Percentiles rank a stretch among this genome's conserved stretches.
These are phyloP conservation scores for Lasioglossum leucozonium DNA, from an alignment of 2,888 invertebrate genomes.

Conservation along the genomic window DNA sequence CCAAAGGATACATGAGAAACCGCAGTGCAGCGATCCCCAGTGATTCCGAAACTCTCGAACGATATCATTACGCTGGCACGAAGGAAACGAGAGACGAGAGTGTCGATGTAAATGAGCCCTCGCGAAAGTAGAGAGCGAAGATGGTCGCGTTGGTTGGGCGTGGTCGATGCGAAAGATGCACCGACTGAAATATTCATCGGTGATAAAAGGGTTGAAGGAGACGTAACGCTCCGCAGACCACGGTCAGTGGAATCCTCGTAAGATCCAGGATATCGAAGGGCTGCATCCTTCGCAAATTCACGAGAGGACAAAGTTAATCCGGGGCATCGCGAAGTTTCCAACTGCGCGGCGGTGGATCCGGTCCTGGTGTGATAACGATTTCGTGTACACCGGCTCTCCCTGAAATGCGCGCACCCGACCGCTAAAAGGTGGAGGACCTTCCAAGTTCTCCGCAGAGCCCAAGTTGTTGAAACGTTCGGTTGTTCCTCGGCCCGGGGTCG, in stretches of 20 bases:
- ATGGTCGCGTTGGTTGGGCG: conserved; percentile 31
- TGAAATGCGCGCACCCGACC: conserved; percentile 34
- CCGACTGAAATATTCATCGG: conserved; percentile 67
- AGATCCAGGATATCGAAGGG: conserved; percentile 52
- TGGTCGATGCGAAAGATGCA: conserved; percentile 58
- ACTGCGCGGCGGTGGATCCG: conserved; percentile 23
- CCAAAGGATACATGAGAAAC: not conserved
- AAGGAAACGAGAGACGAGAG: not conserved
- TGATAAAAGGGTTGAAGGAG: conserved; percentile 54
- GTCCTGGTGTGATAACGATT: conserved; percentile 53
- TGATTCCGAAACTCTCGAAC: not conserved
- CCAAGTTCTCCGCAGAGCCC: not conserved
- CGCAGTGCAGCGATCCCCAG: not conserved
- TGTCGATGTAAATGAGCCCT: conserved; percentile 10
- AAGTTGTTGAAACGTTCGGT: conserved; percentile 27
- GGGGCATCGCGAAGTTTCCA: conserved; percentile 40
- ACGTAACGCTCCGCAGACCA: not conserved
- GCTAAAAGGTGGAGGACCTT: conserved; percentile 26
- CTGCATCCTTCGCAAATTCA: conserved; percentile 58
- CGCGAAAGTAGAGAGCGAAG: not conserved
- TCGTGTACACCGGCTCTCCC: conserved; percentile 22
- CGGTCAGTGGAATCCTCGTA: conserved; percentile 45
- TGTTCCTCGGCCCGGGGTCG: conserved; percentile 23
- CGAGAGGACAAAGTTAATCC: conserved; percentile 42
- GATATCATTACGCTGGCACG: not conserved